A percentile compares a stretch with the other conserved stretches of the same genome.
phyloP scores from a whole-genome alignment of 2,888 invertebrate genomes.

The Cosmia pyralina region DNA sequence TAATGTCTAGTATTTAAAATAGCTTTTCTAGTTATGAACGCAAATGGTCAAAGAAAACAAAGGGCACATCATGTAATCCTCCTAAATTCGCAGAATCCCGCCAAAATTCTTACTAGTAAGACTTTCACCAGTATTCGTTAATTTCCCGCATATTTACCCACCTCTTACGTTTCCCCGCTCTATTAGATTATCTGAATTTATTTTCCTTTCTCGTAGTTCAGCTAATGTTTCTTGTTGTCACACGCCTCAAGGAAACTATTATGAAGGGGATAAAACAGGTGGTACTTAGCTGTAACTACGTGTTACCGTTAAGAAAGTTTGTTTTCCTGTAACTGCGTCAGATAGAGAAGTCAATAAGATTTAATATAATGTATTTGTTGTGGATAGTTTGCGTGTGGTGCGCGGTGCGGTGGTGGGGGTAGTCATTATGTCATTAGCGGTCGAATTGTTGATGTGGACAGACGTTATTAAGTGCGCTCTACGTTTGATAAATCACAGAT shows the following conservation, averaged over 20 bases:
- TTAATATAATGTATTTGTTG: conserved; percentile 58
- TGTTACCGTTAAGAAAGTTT: conserved; percentile 65
- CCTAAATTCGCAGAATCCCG: conserved; percentile 19
- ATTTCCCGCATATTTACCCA: conserved; percentile 81
- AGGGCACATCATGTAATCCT: conserved; percentile 9
- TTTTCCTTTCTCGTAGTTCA: conserved; percentile 72
- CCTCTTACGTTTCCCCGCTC: conserved; percentile 70
- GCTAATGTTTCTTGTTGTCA: conserved; percentile 69
- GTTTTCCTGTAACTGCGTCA: conserved; percentile 61
- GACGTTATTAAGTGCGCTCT: conserved; percentile 25
- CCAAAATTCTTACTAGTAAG: conserved; percentile 22
- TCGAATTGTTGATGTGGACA: conserved; percentile 35
- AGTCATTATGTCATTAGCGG: conserved; percentile 51
- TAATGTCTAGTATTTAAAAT: conserved; percentile 28
- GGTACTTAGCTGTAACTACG: conserved; percentile 64
- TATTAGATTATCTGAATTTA: conserved; percentile 85
- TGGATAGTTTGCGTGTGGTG: conserved; percentile 43
- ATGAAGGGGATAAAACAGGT: conserved; percentile 69
- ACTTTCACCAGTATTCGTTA: conserved; percentile 75
- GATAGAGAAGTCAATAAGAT: conserved; percentile 60
- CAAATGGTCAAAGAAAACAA: conserved; percentile 15
- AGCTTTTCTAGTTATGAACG: background rate
- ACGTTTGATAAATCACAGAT: conserved; percentile 31
- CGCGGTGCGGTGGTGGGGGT: conserved; percentile 33
- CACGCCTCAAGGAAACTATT: conserved; percentile 66